These are phyloP conservation scores for Chironomus tentans DNA, from an alignment of 2,888 invertebrate species.

Conservation along the genomic window DNA sequence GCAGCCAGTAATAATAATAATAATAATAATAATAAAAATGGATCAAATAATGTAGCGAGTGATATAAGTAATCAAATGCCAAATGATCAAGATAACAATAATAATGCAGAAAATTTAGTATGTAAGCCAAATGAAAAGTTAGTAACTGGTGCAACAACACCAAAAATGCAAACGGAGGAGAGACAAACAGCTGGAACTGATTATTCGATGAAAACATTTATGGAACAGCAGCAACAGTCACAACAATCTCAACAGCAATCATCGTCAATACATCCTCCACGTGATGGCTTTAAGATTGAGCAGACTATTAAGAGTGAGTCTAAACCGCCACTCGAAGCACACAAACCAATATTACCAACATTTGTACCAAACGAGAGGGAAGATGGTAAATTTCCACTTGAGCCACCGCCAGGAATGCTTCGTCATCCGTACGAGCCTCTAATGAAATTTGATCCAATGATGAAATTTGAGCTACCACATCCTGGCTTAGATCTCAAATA, in stretches of 20 bases:
- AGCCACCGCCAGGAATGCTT: constrained; percentile 37
- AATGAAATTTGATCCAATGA: constrained; percentile 42
- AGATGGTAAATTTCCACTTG: constrained; percentile 31
- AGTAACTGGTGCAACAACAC: constrained; percentile 23
- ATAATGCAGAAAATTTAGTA: constrained; percentile 25
- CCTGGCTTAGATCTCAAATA: constrained; percentile 41
- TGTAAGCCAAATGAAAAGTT: constrained; percentile 25
- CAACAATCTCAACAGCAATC: background rate
- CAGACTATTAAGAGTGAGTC: background rate
- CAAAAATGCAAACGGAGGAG: constrained; percentile 33
- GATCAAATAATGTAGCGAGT: constrained; percentile 38
- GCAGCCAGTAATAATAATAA: constrained; percentile 28
- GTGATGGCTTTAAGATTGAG: constrained; percentile 4
- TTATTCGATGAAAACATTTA: constrained; percentile 40
- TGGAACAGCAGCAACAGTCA: constrained; percentile 33
- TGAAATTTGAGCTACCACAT: constrained; percentile 36
- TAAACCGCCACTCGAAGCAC: background rate
- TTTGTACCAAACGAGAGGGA: background rate
- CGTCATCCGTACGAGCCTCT: constrained; percentile 41
- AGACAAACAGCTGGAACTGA: constrained; percentile 31
- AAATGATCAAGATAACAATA: constrained; percentile 26
- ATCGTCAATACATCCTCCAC: background rate
- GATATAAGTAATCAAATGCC: constrained; percentile 25
- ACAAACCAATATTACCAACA: background rate
- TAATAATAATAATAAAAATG: constrained; percentile 28